phyloP scores from a whole-genome alignment of 1,140 invertebrate species.

The Varroa destructor region DNA sequence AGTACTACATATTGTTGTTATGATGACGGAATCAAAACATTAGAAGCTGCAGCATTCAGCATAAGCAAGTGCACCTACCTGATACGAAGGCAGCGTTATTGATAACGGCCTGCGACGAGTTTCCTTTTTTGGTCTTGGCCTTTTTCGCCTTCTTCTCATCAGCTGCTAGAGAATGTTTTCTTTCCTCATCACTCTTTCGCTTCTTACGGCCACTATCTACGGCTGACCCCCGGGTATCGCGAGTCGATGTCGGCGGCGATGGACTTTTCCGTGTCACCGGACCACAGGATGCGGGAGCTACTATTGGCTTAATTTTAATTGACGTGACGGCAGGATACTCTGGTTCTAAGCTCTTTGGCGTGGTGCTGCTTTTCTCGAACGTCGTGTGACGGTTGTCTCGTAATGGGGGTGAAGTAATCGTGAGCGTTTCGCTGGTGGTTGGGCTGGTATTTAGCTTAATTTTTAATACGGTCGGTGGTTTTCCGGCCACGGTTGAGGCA shows the following conservation, averaged over 20 bases:
- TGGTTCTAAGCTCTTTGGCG: too few relatives aligned
- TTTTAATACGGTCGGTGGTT: conserved; percentile 20
- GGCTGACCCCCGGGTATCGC: background rate
- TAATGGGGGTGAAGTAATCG: conserved; percentile 15
- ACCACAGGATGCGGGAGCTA: background rate
- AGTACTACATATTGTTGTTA: background rate
- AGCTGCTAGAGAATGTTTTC: background rate
- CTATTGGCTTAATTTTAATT: conserved; percentile 21
- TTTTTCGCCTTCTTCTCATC: conserved; percentile 24
- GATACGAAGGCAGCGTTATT: conserved; percentile 24
- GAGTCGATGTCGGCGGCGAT: background rate
- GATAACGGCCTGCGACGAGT: conserved; percentile 12
- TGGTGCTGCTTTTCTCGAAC: background rate
- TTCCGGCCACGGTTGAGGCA: conserved; percentile 10
- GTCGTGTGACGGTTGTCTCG: conserved; percentile 7
- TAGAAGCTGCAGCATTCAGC: background rate
- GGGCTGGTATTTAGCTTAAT: conserved; percentile 26
- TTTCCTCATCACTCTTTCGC: conserved; percentile 11
- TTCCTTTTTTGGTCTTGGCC: conserved; percentile 12
- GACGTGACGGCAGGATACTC: conserved; percentile 25
- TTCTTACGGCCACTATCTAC: conserved; percentile 12
- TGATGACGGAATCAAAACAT: background rate
- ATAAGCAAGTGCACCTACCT: background rate
- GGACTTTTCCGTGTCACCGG: background rate
- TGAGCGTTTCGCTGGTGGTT: conserved; percentile 9